Evolutionary conservation across 2,113 vertebrate genomes (phyloP).

Genomic region (Pseudorectes ferrugineus): DNA sequence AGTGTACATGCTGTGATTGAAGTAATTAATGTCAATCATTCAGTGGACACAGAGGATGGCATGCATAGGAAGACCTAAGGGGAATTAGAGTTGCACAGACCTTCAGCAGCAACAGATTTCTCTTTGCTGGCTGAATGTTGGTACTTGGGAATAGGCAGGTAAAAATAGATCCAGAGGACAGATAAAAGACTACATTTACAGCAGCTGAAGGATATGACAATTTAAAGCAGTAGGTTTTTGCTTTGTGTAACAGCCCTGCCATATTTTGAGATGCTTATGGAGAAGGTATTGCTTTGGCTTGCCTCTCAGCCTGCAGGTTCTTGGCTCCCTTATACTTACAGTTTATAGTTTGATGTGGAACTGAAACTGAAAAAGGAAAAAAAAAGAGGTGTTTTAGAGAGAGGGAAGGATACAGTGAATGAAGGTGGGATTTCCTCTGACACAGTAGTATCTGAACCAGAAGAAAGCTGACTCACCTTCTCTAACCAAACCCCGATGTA

Average conservation of each 20-base stretch:
- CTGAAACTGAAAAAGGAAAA: background rate
- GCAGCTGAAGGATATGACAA: conserved; percentile 18
- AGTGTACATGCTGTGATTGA: conserved; percentile 34
- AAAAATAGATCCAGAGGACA: conserved; percentile 32
- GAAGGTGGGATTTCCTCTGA: background rate
- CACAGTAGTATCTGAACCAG: background rate
- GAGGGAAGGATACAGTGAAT: background rate
- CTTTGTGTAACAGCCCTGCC: background rate
- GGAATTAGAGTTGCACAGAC: background rate
- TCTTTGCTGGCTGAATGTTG: background rate
- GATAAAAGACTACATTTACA: conserved; percentile 30
- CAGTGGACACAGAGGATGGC: background rate
- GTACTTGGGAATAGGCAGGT: background rate
- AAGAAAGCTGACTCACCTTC: background rate
- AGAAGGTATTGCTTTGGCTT: conserved; percentile 28
- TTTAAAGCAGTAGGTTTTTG: conserved; percentile 33
- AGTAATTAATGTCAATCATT: conserved; percentile 54
- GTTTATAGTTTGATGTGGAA: conserved; percentile 18
- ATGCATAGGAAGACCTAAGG: background rate
- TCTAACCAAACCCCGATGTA: background rate
- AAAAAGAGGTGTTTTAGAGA: background rate
- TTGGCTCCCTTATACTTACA: conserved; percentile 21
- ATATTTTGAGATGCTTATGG: background rate
- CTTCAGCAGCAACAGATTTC: conserved; percentile 6
- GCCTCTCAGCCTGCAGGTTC: background rate